A percentile compares a stretch with the other conserved stretches of the same genome.
Evolutionary conservation across 2,113 vertebrate species (phyloP).

Genomic region (Protobothrops mucrosquamatus): DNA sequence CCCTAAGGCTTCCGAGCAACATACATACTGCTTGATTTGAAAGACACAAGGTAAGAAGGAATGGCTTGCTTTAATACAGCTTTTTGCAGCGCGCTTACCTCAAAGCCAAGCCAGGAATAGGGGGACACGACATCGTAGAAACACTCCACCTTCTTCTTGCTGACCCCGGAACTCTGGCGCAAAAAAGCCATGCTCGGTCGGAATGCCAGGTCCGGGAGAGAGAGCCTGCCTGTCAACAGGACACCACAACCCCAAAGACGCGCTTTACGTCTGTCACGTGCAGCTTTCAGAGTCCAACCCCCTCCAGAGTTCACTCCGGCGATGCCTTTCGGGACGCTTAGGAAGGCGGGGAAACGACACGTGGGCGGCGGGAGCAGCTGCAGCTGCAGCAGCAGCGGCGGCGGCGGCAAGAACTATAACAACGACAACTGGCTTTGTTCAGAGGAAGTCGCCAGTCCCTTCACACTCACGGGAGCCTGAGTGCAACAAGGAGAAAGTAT

Average conservation of each 20-base stretch:
- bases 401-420: too few species aligned
- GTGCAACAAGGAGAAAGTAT: background rate
- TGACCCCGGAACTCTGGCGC: background rate
- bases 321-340: background rate
- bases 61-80: background rate
- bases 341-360: background rate
- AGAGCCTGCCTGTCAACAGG: background rate
- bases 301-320: background rate
- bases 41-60: background rate
- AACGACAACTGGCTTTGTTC: background rate
- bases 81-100: background rate
- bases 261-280: background rate
- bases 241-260: background rate
- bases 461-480: background rate
- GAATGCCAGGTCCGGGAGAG: background rate
- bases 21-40: background rate
- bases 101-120: background rate
- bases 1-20: background rate
- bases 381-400: background rate
- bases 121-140: background rate
- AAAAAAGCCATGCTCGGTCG: background rate
- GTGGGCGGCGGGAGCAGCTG: background rate
- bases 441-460: background rate
- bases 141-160: background rate
- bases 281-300: background rate